Percentiles rank a stretch among this genome's conserved stretches.
These are phyloP conservation scores for Sternarchorhynchus goeldii DNA, from an alignment of 2,797 vertebrate genomes.

Conservation along the genomic window DNA sequence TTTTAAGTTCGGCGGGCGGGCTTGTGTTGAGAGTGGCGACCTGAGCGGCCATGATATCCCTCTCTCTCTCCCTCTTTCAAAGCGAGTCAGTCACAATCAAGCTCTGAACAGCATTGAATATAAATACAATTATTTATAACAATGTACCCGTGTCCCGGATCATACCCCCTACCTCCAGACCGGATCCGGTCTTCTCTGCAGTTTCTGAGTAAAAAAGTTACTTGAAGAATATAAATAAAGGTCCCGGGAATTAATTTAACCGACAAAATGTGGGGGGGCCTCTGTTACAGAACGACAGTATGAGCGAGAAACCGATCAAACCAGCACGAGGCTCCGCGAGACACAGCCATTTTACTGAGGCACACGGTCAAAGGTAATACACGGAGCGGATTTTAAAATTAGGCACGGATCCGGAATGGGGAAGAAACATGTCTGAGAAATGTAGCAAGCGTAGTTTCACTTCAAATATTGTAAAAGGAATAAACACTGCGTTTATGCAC, in stretches of 20 bases:
- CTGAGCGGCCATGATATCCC: conserved; percentile 95
- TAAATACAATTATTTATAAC: conserved; percentile 76
- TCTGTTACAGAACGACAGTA: conserved; percentile 81
- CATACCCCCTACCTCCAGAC: conserved; percentile 79
- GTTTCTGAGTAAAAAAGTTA: conserved; percentile 73
- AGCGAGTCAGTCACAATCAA: conserved; percentile 75
- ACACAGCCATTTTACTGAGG: conserved; percentile 88
- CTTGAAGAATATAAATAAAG: conserved; percentile 72
- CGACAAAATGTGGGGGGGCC: conserved; percentile 71
- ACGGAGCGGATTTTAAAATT: conserved; percentile 72
- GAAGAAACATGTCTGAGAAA: conserved; percentile 17
- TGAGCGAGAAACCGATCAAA: conserved; percentile 87
- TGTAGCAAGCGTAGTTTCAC: background rate
- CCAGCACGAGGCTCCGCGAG: conserved; percentile 98
- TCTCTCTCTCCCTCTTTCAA: conserved; percentile 67
- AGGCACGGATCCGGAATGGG: conserved; percentile 37
- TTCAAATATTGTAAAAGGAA: background rate
- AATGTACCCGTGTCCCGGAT: conserved; percentile 79
- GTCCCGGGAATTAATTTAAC: conserved; percentile 71
- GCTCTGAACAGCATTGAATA: conserved; percentile 76
- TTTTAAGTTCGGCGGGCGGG: conserved; percentile 93
- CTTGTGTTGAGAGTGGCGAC: conserved; percentile 90
- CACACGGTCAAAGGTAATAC: conserved; percentile 80
- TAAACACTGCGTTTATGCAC: background rate
- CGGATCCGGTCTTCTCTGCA: conserved; percentile 78